Conservation (phyloP, 2,113 vertebrate genomes). For the Odontophorus gujanensis region DNA sequence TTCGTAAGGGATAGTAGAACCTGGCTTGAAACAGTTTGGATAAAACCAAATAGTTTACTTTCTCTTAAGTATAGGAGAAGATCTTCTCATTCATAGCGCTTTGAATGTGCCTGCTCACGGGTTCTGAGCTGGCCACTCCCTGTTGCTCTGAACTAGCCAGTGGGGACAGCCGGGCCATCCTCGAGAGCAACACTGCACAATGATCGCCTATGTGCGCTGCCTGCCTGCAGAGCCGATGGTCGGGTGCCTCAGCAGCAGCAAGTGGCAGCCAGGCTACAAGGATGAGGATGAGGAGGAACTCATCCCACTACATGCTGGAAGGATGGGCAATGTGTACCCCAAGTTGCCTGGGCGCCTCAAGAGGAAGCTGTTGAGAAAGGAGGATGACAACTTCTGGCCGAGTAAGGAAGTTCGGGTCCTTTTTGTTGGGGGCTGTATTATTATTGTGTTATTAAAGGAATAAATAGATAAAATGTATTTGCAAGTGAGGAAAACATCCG, state of each 20-base stretch:
- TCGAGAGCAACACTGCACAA: slow-evolving; percentile 73
- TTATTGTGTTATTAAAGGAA: not conserved
- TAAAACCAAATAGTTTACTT: not conserved
- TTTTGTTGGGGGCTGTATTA: not conserved
- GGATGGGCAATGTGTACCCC: slow-evolving; percentile 82
- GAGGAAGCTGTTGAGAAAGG: slow-evolving; percentile 82
- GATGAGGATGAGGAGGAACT: slow-evolving; percentile 79
- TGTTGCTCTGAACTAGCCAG: slow-evolving; percentile 56
- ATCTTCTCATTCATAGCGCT: not conserved
- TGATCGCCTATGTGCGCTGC: slow-evolving; percentile 86
- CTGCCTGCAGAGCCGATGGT: slow-evolving; percentile 80
- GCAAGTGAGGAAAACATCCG: not conserved
- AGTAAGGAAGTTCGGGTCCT: slow-evolving; percentile 74
- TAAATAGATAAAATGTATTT: not conserved
- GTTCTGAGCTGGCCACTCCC: slow-evolving; percentile 66
- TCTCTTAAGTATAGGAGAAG: not conserved
- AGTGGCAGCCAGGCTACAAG: slow-evolving; percentile 76
- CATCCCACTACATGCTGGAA: slow-evolving; percentile 67
- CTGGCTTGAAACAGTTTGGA: not conserved
- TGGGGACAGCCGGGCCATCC: slow-evolving; percentile 73
- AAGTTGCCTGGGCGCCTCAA: slow-evolving; percentile 74
- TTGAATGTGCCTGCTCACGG: not conserved
- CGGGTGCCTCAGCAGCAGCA: slow-evolving; percentile 81
- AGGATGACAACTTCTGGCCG: slow-evolving; percentile 82
- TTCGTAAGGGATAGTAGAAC: not conserved